Evolutionary conservation across 2,888 invertebrate species (phyloP).

Genomic region (Poecilus cupreus): DNA sequence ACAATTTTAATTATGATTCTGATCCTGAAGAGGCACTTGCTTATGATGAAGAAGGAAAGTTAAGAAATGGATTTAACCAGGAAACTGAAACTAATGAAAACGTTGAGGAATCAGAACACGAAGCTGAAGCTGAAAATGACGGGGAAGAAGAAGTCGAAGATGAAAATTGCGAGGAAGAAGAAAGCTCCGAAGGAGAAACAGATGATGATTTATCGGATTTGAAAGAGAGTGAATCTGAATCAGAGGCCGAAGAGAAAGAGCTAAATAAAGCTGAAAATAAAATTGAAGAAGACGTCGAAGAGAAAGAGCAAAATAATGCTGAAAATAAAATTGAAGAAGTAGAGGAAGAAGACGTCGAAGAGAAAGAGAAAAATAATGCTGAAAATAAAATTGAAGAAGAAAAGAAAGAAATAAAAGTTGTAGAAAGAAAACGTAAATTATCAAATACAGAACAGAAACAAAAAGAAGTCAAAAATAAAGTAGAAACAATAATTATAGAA

Average conservation of each 20-base stretch:
- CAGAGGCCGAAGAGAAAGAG: conserved; percentile 65
- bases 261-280: conserved; percentile 13
- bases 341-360: background rate
- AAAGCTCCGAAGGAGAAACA: conserved; percentile 65
- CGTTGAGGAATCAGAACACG: conserved; percentile 62
- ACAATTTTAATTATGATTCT: conserved; percentile 81
- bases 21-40: conserved; percentile 71
- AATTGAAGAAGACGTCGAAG: conserved; percentile 5
- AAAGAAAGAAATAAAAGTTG: background rate
- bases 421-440: conserved; percentile 14
- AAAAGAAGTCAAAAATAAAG: background rate
- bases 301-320: conserved; percentile 1
- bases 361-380: conserved; percentile 2
- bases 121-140: conserved; percentile 64
- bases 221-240: conserved; percentile 72
- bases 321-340: background rate
- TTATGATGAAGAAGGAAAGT: conserved; percentile 69
- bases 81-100: conserved; percentile 66
- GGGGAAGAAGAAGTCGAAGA: no score
- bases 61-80: conserved; percentile 64
- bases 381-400: background rate
- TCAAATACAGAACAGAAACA: background rate
- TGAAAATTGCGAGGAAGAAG: conserved; percentile 65
- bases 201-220: conserved; percentile 74
- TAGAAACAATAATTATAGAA: background rate